phyloP scores from a whole-genome alignment of 2,797 vertebrate genomes.

The Myotis planiceps region DNA sequence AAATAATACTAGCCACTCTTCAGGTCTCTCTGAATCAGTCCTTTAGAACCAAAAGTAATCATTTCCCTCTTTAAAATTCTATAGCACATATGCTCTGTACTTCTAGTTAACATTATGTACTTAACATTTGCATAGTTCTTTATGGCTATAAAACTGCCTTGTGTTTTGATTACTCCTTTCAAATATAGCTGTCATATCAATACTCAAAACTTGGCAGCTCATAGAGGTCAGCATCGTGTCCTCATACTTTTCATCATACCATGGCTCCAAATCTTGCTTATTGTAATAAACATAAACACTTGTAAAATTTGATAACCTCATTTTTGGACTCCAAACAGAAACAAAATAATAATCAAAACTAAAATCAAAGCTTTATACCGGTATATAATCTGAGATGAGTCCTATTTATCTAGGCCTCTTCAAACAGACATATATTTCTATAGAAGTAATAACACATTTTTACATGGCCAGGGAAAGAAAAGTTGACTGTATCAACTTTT shows the following conservation, averaged over 20 bases:
- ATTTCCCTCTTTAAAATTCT: background rate
- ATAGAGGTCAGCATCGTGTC: background rate
- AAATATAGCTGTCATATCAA: background rate
- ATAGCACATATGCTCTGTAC: background rate
- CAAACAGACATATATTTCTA: background rate
- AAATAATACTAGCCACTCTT: slow-evolving; percentile 9
- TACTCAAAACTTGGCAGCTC: background rate
- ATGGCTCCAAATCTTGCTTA: background rate
- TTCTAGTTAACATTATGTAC: slow-evolving; percentile 1
- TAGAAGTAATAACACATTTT: background rate
- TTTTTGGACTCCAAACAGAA: background rate
- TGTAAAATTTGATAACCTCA: background rate
- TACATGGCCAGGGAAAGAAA: background rate
- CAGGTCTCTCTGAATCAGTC: background rate
- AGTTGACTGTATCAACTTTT: background rate
- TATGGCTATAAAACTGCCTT: background rate
- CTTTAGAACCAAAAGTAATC: background rate
- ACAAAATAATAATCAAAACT: background rate
- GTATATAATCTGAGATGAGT: background rate
- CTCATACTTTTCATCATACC: background rate
- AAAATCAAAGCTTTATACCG: background rate
- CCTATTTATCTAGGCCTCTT: background rate
- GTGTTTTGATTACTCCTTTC: slow-evolving; percentile 6
- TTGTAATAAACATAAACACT: slow-evolving; percentile 9
- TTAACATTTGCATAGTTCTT: slow-evolving; percentile 33